Evolutionary conservation across 2,888 invertebrate genomes (phyloP).

Genomic region (Incurvaria masculella): DNA sequence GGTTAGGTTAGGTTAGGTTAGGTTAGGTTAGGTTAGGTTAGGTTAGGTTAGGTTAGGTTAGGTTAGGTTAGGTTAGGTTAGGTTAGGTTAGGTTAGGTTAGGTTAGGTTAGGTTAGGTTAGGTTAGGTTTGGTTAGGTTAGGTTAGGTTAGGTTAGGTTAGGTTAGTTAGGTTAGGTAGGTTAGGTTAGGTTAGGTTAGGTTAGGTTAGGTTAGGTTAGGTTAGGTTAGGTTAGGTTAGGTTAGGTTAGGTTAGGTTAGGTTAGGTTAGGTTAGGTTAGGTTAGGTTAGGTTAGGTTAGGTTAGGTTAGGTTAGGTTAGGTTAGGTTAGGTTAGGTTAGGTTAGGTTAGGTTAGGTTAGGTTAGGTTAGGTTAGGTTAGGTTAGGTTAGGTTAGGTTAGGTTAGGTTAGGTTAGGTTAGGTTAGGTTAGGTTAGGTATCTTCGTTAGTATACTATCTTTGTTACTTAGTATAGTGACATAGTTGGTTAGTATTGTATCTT

Average conservation of each 20-base stretch:
- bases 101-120: constrained; percentile 12
- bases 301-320: constrained; percentile 12
- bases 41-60: constrained; percentile 9
- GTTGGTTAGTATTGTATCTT: too few relatives aligned
- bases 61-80: constrained; percentile 11
- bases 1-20: constrained; percentile 8
- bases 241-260: constrained; percentile 12
- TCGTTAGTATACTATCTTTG: too few relatives aligned
- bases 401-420: constrained; percentile 9
- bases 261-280: constrained; percentile 8
- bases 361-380: constrained; percentile 9
- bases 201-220: constrained; percentile 7
- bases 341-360: constrained; percentile 7
- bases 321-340: constrained; percentile 10
- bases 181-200: neutral
- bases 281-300: constrained; percentile 11
- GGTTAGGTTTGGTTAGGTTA: constrained; percentile 12
- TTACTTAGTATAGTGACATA: too few relatives aligned
- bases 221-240: constrained; percentile 11
- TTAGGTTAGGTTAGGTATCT: constrained; percentile 11
- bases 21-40: constrained; percentile 8
- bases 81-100: constrained; percentile 12
- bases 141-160: constrained; percentile 12
- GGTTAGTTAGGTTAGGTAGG: constrained; percentile 4
- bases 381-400: constrained; percentile 9